A percentile compares a stretch with the other conserved stretches of the same genome.
Evolutionary conservation across 2,797 vertebrate genomes (phyloP).

Genomic region (Gephyroberyx darwinii): DNA sequence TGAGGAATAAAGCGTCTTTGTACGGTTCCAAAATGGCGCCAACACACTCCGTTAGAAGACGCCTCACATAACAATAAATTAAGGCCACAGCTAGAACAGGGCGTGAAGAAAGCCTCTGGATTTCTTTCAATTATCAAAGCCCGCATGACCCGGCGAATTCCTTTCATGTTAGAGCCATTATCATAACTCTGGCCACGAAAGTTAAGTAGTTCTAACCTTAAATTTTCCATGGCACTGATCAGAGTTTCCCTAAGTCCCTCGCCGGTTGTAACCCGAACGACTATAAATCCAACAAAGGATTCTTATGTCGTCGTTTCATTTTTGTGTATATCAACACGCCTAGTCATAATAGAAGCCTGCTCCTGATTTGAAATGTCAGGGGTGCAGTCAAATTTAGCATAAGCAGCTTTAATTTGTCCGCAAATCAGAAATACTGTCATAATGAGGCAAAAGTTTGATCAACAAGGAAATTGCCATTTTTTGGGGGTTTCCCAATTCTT

Average conservation of each 20-base stretch:
- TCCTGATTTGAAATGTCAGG: no score
- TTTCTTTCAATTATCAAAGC: constrained; percentile 13
- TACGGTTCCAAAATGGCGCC: no score
- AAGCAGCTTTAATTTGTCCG: constrained; percentile 4
- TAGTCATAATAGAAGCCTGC: no score
- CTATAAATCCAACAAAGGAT: constrained; percentile 8
- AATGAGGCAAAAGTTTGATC: no score
- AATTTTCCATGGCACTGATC: not conserved
- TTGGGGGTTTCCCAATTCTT: no score
- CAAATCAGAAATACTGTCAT: not conserved
- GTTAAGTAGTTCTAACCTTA: constrained; percentile 8
- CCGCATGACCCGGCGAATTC: constrained; percentile 10
- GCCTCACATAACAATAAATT: no score
- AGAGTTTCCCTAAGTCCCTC: no score
- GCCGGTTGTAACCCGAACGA: no score
- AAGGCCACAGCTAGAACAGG: no score
- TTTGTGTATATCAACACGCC: not conserved
- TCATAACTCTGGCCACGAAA: constrained; percentile 15
- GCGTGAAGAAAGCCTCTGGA: not conserved
- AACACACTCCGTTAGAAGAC: no score
- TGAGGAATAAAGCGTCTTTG: no score
- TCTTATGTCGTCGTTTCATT: not conserved
- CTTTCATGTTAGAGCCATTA: constrained; percentile 22
- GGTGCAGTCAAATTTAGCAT: not conserved
- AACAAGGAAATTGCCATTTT: no score